Evolutionary conservation across 53 echinoderm and acorn worm species (phyloP), one percentile per base, ranked within the genome.

Genomic region (Pentamera pediparva): DNA sequence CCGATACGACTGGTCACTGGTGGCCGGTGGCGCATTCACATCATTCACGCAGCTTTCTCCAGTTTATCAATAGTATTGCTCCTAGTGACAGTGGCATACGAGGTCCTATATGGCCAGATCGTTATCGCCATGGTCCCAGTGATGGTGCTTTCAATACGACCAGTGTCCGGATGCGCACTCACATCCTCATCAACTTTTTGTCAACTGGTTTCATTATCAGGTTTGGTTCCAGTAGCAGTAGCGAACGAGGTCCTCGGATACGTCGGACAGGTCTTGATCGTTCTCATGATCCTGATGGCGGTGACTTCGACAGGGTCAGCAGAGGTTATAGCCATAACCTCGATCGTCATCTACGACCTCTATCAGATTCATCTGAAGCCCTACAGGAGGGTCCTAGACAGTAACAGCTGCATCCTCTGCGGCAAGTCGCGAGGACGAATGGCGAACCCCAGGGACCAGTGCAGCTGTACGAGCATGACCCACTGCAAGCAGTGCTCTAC

Each of bases 301-400:
- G 96, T 96, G 56, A 96, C 91, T 29, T 88, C 96, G 4, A 96
- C 96, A 2, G 96, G 95, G 56, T 96, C 96, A 52, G 96, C 96
- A 1, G 96, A 96, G 63, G 89, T 89, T 61, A 96, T 96, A 35
- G 96, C 96, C 25, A 90, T 96, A 31, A 91, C 90, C 5, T 91
- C 91, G n/a, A 91, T 91, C 37, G 51, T 96, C 36, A 86, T 96
- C 1, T 96, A 96, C 37, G 96, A 96, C 53, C 40, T 90, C 41
- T 96, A 96, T 70, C 90, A 96, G 83, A 86, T 96, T 37, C 96
- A 96, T 56, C 56, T 87, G 57, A 91, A 77, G 57, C 96, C 96
- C 12, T 96, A 88, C 60, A 79, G 91, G 4, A 76, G 90, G 22
- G 25, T 83, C 21, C 69, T 85, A 10, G 91, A 96, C 37, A 85